Percentiles rank a stretch among this genome's conserved stretches.
Evolutionary conservation across 1,140 invertebrate genomes (phyloP).

Genomic region (Halyomorpha halys): DNA sequence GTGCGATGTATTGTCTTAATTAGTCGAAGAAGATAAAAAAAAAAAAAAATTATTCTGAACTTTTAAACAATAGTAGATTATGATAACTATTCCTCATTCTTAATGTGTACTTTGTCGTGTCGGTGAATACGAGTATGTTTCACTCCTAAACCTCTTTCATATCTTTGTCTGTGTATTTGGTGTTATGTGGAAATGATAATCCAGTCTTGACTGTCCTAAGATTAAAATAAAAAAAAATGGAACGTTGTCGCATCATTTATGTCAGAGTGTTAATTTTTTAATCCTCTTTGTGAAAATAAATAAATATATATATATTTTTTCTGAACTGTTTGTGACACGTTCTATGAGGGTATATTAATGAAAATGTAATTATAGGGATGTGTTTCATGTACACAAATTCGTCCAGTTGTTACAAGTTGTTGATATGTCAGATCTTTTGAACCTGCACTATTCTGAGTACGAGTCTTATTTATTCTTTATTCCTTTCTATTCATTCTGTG

Average conservation of each 20-base stretch:
- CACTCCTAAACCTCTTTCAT: no score
- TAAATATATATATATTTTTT: constrained; percentile 17
- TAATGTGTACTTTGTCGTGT: no score
- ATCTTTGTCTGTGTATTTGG: no score
- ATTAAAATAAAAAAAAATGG: background rate
- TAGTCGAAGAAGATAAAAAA: no score
- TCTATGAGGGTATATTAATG: constrained; percentile 1
- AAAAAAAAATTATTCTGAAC: no score
- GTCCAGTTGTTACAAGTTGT: constrained; percentile 18
- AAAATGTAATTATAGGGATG: constrained; percentile 11
- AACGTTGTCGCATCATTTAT: background rate
- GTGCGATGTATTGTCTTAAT: no score
- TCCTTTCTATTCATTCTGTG: background rate
- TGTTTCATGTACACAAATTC: constrained; percentile 16
- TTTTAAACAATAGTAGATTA: no score
- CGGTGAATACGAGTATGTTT: no score
- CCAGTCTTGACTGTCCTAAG: constrained; percentile 9
- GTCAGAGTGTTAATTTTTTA: constrained; percentile 11
- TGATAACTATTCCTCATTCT: no score
- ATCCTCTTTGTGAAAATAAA: constrained; percentile 15
- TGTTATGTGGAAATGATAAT: background rate
- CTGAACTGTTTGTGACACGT: background rate
- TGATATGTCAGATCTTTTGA: constrained; percentile 4
- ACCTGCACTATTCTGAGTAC: no score
- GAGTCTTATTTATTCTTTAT: no score